A percentile compares a stretch with the other conserved stretches of the same genome.
Evolutionary conservation across 2,113 vertebrate genomes (phyloP).

Genomic region (Sorex araneus): DNA sequence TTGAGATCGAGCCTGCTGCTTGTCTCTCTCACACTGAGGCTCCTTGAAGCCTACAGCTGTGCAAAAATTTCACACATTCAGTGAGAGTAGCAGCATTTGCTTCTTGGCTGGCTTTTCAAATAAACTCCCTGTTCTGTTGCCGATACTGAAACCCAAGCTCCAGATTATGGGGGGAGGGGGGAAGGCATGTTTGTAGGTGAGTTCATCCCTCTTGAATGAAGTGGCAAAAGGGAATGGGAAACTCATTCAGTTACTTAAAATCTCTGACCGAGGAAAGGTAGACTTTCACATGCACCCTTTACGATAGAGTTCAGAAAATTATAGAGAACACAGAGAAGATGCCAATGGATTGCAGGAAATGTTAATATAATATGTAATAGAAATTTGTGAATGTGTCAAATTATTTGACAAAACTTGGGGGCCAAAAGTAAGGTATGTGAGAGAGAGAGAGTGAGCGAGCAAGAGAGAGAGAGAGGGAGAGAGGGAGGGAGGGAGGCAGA

Average conservation of each 20-base stretch:
- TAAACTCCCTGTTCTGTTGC: neutral
- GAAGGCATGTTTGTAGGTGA: slow-evolving; percentile 6
- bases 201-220: slow-evolving; percentile 62
- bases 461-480: no score
- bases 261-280: neutral
- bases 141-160: neutral
- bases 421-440: neutral
- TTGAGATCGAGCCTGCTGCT: neutral
- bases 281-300: neutral
- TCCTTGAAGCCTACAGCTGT: neutral
- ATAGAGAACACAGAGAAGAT: slow-evolving; percentile 2
- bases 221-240: slow-evolving; percentile 77
- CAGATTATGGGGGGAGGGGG: neutral
- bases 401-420: slow-evolving; percentile 40
- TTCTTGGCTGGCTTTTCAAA: slow-evolving; percentile 61
- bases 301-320: neutral
- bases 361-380: slow-evolving; percentile 15
- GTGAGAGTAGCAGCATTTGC: slow-evolving; percentile 4
- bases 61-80: slow-evolving; percentile 40
- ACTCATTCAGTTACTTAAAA: neutral
- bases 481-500: no score
- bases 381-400: neutral
- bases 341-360: slow-evolving; percentile 46
- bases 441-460: no score
- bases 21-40: slow-evolving; percentile 44